Conservation (phyloP, 2,888 invertebrate genomes). For the Tetragonula carbonaria region DNA sequence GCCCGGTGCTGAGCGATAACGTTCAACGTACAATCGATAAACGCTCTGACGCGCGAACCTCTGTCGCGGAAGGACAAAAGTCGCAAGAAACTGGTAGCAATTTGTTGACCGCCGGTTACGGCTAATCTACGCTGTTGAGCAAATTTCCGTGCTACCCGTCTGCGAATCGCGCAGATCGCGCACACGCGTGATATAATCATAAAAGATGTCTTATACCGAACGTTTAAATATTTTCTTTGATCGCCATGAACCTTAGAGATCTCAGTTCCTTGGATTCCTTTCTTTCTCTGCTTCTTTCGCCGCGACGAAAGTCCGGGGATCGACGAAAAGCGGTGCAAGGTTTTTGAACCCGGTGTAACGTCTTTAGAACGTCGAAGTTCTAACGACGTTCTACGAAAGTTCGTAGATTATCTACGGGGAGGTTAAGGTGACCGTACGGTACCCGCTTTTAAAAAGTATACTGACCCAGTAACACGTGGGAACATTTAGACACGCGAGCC, state of each 20-base stretch:
- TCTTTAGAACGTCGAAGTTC: conserved; percentile 38
- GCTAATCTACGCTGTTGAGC: conserved; percentile 25
- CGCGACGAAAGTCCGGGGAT: no score
- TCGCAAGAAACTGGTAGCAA: conserved; percentile 49
- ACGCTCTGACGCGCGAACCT: conserved; percentile 20
- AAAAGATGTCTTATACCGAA: no score
- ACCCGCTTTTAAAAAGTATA: conserved; percentile 73
- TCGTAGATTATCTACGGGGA: conserved; percentile 55
- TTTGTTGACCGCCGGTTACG: conserved; percentile 45
- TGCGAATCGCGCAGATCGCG: neutral
- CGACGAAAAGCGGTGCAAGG: neutral
- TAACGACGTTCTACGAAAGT: conserved; percentile 36
- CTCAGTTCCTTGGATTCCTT: no score
- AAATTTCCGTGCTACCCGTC: neutral
- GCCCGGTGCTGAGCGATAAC: conserved; percentile 35
- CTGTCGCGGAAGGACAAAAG: conserved; percentile 31
- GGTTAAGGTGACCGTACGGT: conserved; percentile 73
- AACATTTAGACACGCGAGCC: conserved; percentile 66
- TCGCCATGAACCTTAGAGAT: no score
- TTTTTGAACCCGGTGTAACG: conserved; percentile 2
- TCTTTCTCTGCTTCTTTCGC: no score
- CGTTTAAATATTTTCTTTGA: no score
- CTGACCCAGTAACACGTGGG: conserved; percentile 75
- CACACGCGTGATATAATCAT: no score
- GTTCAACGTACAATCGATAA: conserved; percentile 46